Percentiles rank a stretch among this genome's conserved stretches.
Conservation (phyloP, 1,140 invertebrate species). For the Camponotus floridanus region DNA sequence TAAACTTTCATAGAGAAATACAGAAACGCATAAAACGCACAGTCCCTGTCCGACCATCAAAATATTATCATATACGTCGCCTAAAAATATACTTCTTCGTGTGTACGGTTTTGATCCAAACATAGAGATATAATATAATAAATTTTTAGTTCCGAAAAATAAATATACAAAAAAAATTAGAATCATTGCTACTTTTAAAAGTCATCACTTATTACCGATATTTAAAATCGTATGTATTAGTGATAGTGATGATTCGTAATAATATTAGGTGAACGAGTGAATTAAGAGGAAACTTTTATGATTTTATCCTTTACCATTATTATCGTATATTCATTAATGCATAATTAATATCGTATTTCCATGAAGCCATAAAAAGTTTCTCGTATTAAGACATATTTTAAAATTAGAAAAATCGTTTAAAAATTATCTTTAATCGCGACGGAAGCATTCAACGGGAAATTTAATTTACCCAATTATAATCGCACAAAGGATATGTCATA, state of each 20-base stretch:
- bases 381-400: no score
- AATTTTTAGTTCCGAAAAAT: neutral
- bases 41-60: neutral
- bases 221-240: no score
- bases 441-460: neutral
- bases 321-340: neutral
- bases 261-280: neutral
- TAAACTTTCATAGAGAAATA: slow-evolving; percentile 32
- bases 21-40: slow-evolving; percentile 13
- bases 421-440: slow-evolving; percentile 19
- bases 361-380: neutral
- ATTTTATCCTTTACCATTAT: neutral
- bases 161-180: neutral
- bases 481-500: slow-evolving; percentile 24
- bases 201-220: neutral
- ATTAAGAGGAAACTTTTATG: neutral
- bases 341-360: no score
- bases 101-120: neutral
- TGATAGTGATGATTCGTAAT: no score
- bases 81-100: slow-evolving; percentile 6
- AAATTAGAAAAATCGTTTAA: slow-evolving; percentile 11
- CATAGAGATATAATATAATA: neutral
- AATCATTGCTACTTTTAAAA: neutral
- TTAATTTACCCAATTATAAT: slow-evolving; percentile 20
- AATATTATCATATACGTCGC: neutral